Conservation (phyloP, 2,113 vertebrate species). For the Scatophagus argus region DNA sequence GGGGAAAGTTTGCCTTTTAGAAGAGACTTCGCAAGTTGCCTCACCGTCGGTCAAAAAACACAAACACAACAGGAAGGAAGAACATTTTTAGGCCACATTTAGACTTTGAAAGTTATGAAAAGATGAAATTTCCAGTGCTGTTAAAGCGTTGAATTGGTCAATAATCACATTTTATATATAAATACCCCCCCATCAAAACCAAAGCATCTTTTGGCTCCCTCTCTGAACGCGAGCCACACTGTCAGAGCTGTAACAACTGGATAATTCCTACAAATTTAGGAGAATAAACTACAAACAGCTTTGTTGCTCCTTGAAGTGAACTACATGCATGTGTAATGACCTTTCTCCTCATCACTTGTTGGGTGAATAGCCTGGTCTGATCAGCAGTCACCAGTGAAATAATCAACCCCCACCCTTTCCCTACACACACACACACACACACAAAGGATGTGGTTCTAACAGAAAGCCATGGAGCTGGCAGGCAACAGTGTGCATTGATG, state of each 20-base stretch:
- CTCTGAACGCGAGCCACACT: neutral
- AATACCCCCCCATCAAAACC: no score
- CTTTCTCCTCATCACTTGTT: constrained; percentile 48
- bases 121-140: neutral
- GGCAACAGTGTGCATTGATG: constrained; percentile 72
- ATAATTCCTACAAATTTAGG: no score
- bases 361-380: constrained; percentile 62
- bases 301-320: neutral
- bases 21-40: neutral
- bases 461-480: constrained; percentile 68
- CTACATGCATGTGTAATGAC: constrained; percentile 18
- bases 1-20: neutral
- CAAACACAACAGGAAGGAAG: constrained; percentile 5
- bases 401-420: constrained; percentile 60
- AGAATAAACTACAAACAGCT: neutral
- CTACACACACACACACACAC: constrained; percentile 42
- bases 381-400: constrained; percentile 52
- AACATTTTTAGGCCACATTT: neutral
- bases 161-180: no score
- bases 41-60: neutral
- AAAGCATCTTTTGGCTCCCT: neutral
- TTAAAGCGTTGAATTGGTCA: no score
- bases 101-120: constrained; percentile 8
- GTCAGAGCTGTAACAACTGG: neutral
- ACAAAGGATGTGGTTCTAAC: constrained; percentile 75